Percentiles rank a stretch among this genome's conserved stretches.
Evolutionary conservation across 1,140 invertebrate species (phyloP).

Genomic region (Drosophila leontia): DNA sequence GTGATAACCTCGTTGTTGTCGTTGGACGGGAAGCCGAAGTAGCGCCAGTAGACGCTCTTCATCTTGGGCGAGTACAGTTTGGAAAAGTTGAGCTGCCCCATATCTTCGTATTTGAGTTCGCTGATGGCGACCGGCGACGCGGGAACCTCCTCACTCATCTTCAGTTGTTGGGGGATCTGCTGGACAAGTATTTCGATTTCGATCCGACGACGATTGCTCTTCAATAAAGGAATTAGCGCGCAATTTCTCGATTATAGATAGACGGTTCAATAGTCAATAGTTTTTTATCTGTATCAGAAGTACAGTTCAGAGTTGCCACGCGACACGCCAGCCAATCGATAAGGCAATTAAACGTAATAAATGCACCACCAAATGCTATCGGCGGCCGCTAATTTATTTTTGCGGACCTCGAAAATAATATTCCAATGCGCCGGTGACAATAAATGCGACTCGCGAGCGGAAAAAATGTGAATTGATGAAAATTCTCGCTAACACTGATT

Average conservation of each 20-base stretch:
- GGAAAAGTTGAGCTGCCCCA: constrained; percentile 75
- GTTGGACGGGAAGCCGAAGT: constrained; percentile 88
- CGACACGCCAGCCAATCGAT: constrained; percentile 74
- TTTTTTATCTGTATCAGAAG: constrained; percentile 81
- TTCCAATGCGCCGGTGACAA: constrained; percentile 9
- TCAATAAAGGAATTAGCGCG: constrained; percentile 70
- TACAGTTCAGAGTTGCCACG: constrained; percentile 79
- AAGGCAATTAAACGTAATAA: constrained; percentile 57
- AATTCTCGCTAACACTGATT: constrained; percentile 73
- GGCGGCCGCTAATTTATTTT: constrained; percentile 26
- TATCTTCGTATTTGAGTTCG: constrained; percentile 72
- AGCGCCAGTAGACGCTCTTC: constrained; percentile 89
- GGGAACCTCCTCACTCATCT: constrained; percentile 67
- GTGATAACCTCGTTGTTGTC: constrained; percentile 88
- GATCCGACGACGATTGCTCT: constrained; percentile 61
- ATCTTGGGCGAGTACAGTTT: constrained; percentile 85
- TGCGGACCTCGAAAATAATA: constrained; percentile 2
- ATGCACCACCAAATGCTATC: constrained; percentile 38
- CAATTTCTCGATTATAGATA: constrained; percentile 84
- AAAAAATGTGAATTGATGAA: constrained; percentile 36
- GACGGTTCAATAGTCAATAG: constrained; percentile 79
- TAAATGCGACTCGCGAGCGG: constrained; percentile 11
- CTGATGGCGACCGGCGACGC: constrained; percentile 57
- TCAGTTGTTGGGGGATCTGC: neutral
- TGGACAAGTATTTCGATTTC: constrained; percentile 19